These are phyloP conservation scores for Cheirogaleus major DNA, from an alignment of 2,797 vertebrate genomes.

Conservation along the genomic window DNA sequence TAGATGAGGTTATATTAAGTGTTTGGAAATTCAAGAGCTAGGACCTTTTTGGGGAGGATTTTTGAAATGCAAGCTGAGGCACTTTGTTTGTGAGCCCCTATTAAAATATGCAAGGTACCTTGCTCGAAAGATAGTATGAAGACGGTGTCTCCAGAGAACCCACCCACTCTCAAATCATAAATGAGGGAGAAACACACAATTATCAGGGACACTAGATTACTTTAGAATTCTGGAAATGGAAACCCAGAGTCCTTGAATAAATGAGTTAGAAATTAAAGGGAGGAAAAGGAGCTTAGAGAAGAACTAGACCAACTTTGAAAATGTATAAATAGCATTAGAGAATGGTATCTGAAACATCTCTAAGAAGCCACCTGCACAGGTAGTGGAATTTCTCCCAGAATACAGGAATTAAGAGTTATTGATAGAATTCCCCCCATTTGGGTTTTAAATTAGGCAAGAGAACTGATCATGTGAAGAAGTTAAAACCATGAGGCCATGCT, in stretches of 20 bases:
- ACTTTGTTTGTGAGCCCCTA: not conserved
- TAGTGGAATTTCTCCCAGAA: conserved; percentile 17
- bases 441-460: conserved; percentile 45
- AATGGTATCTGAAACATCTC: not conserved
- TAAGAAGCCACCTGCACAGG: not conserved
- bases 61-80: not conserved
- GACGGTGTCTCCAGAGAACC: not conserved
- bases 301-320: not conserved
- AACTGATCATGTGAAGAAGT: not conserved
- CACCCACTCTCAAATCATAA: not conserved
- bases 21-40: not conserved
- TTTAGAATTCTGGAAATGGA: conserved; percentile 15
- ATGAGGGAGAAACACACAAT: not conserved
- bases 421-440: not conserved
- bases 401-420: conserved; percentile 30
- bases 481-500: not conserved
- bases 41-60: not conserved
- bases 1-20: not conserved
- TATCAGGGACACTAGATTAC: not conserved
- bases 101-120: not conserved
- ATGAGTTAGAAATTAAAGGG: conserved; percentile 8
- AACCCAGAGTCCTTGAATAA: not conserved
- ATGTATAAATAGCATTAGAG: conserved; percentile 3
- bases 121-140: not conserved
- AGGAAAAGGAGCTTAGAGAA: conserved; percentile 22